These are phyloP conservation scores for Dasysyrphus albostriatus DNA, from an alignment of 2,888 invertebrate genomes.

Conservation along the genomic window DNA sequence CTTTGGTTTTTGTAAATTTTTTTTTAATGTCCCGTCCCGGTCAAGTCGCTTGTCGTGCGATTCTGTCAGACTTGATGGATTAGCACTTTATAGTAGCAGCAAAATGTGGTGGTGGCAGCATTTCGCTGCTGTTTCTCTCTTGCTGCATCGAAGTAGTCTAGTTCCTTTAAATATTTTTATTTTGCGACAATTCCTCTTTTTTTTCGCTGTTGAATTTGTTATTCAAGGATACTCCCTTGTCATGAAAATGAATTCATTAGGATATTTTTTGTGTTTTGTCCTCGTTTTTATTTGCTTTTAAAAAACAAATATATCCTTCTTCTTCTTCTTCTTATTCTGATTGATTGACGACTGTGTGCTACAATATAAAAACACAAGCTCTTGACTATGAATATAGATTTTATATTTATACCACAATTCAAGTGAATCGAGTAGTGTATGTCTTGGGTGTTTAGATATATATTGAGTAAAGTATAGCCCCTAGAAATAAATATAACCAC, in stretches of 20 bases:
- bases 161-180: slow-evolving; percentile 20
- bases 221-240: slow-evolving; percentile 73
- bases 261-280: slow-evolving; percentile 62
- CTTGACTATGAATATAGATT: slow-evolving; percentile 25
- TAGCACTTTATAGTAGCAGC: slow-evolving; percentile 59
- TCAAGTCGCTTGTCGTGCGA: slow-evolving; percentile 73
- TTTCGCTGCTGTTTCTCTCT: slow-evolving; percentile 16
- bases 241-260: slow-evolving; percentile 75
- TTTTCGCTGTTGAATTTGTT: slow-evolving; percentile 45
- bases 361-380: not conserved
- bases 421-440: not conserved
- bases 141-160: slow-evolving; percentile 23
- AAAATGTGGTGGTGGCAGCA: slow-evolving; percentile 55
- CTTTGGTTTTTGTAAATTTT: slow-evolving; percentile 41
- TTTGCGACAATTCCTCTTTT: slow-evolving; percentile 35
- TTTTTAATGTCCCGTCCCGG: slow-evolving; percentile 51
- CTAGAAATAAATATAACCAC: slow-evolving; percentile 41
- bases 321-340: not conserved
- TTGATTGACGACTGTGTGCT: slow-evolving; percentile 28
- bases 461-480: slow-evolving; percentile 3
- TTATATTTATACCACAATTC: not conserved
- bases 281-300: slow-evolving; percentile 63
- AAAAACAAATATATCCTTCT: slow-evolving; percentile 17
- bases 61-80: slow-evolving; percentile 75
- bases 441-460: too few species aligned